phyloP scores from a whole-genome alignment of 1,140 invertebrate genomes.

The Pachyrhynchus sulphureomaculatus region DNA sequence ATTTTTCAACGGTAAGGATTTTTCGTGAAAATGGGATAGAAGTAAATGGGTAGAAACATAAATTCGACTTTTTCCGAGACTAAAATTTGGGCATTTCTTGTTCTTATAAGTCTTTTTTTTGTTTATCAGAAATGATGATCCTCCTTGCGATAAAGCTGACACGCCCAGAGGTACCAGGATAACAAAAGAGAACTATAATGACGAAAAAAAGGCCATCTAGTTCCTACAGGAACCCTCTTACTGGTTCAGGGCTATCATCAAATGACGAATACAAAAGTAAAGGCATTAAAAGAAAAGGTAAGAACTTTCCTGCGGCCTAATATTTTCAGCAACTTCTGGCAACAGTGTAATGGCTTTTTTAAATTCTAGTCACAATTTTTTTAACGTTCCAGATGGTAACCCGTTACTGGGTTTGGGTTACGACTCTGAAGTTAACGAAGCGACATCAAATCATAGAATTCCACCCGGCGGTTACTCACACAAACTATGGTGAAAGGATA shows the following conservation, averaged over 20 bases:
- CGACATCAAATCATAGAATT: constrained; percentile 25
- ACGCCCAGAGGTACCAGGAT: constrained; percentile 21
- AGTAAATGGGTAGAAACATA: too few relatives aligned
- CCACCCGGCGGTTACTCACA: constrained; percentile 55
- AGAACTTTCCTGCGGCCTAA: neutral
- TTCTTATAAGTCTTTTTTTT: neutral
- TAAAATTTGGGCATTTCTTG: too few relatives aligned
- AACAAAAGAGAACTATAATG: constrained; percentile 32
- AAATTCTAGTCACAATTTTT: too few relatives aligned
- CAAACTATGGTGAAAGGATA: constrained; percentile 51
- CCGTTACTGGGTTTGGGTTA: constrained; percentile 57
- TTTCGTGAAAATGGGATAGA: too few relatives aligned
- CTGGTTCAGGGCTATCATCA: constrained; percentile 42
- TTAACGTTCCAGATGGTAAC: constrained; percentile 57
- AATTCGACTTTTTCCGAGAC: too few relatives aligned
- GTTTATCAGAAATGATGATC: constrained; percentile 20
- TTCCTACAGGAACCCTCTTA: constrained; percentile 41
- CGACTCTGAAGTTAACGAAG: constrained; percentile 25
- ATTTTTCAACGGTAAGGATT: constrained; percentile 32
- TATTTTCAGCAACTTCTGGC: constrained; percentile 2
- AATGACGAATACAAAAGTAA: constrained; percentile 42
- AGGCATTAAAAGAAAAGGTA: constrained; percentile 36
- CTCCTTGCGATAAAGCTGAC: constrained; percentile 20
- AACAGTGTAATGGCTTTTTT: constrained; percentile 17
- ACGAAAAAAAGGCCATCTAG: constrained; percentile 31